phyloP scores from a whole-genome alignment of 2,113 vertebrate genomes.

The Oplegnathus fasciatus region DNA sequence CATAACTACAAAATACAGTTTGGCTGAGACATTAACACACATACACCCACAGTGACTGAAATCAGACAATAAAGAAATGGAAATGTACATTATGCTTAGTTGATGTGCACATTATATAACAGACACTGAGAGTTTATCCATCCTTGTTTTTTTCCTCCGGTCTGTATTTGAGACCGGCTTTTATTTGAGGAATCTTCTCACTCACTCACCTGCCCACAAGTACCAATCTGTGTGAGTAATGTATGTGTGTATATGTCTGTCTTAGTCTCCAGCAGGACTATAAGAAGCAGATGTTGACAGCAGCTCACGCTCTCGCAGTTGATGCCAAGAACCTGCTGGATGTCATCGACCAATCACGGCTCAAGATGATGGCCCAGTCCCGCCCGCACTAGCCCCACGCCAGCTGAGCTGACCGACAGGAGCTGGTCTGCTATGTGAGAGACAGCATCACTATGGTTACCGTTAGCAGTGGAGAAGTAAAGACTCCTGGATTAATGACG shows the following conservation, averaged over 20 bases:
- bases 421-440: slow-evolving; percentile 10
- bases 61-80: no score
- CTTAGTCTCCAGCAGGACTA: slow-evolving; percentile 97
- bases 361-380: slow-evolving; percentile 92
- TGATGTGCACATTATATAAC: no score
- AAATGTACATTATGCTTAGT: no score
- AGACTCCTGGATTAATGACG: slow-evolving; percentile 39
- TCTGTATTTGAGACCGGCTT: no score
- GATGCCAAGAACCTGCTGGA: slow-evolving; percentile 98
- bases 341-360: slow-evolving; percentile 96
- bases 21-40: no score
- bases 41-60: no score
- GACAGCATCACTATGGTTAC: slow-evolving; percentile 4
- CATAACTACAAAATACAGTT: no score
- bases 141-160: no score
- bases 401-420: slow-evolving; percentile 32
- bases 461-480: slow-evolving; percentile 42
- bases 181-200: no score
- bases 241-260: slow-evolving; percentile 86
- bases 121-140: no score
- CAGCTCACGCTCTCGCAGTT: slow-evolving; percentile 95
- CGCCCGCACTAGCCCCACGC: slow-evolving; percentile 86
- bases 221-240: slow-evolving; percentile 58
- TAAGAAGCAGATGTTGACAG: slow-evolving; percentile 99
- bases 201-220: neutral